Conservation (phyloP, 2,113 vertebrate species). For the Scomber colias region DNA sequence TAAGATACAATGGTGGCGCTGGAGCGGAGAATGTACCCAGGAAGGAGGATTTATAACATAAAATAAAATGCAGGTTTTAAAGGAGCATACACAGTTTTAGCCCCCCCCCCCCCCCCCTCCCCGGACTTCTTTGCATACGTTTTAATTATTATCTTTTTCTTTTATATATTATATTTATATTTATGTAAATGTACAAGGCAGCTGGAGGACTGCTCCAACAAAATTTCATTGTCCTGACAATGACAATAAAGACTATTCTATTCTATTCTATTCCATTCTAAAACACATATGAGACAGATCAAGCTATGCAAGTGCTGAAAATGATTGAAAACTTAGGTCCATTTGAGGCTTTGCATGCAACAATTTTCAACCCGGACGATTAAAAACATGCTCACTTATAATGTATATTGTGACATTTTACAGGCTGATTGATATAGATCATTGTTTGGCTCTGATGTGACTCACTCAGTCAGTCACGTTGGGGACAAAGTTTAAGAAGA, state of each 20-base stretch:
- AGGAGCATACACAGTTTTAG: background rate
- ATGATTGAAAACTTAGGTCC: background rate
- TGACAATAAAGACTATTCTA: no score
- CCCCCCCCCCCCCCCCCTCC: no score
- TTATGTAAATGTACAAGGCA: no score
- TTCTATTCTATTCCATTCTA: no score
- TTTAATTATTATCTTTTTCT: no score
- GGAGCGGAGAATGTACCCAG: background rate
- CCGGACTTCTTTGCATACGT: no score
- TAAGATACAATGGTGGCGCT: background rate
- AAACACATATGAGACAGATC: no score
- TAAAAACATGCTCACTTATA: background rate
- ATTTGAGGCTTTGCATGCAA: background rate
- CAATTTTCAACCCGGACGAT: background rate
- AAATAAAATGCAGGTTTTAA: background rate
- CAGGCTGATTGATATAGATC: background rate
- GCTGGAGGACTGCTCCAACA: no score
- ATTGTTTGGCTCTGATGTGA: background rate
- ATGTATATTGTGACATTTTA: background rate
- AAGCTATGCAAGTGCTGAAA: no score
- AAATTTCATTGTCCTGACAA: no score
- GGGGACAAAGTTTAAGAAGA: background rate
- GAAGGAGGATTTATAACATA: background rate
- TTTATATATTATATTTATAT: no score
- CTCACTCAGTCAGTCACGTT: no score